These are phyloP conservation scores for Melikaiella ostensackeni DNA, from an alignment of 2,888 invertebrate species.

Conservation along the genomic window DNA sequence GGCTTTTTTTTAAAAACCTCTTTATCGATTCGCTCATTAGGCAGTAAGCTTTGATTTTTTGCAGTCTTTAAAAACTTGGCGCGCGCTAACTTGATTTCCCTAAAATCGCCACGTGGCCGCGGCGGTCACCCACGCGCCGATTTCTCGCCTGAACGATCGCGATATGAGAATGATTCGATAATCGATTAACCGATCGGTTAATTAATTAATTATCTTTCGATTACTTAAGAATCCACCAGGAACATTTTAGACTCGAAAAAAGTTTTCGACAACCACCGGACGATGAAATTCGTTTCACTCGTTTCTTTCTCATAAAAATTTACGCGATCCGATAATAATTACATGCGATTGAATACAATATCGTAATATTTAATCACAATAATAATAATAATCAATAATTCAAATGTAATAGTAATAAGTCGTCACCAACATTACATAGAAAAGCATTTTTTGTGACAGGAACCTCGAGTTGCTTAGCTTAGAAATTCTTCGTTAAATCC, in stretches of 20 bases:
- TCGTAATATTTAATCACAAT: conserved; percentile 66
- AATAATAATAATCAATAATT: conserved; percentile 62
- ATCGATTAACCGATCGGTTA: conserved; percentile 26
- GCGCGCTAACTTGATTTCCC: conserved; percentile 31
- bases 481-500: conserved; percentile 64
- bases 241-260: conserved; percentile 26
- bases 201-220: background rate
- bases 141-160: conserved; percentile 24
- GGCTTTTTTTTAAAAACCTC: background rate
- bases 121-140: background rate
- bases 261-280: conserved; percentile 26
- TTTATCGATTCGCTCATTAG: conserved; percentile 23
- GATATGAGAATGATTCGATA: conserved; percentile 30
- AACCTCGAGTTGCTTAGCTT: conserved; percentile 75
- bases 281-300: conserved; percentile 8
- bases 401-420: conserved; percentile 72
- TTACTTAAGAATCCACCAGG: conserved; percentile 22
- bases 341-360: conserved; percentile 68
- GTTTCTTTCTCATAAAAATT: conserved; percentile 43
- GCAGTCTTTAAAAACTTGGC: conserved; percentile 37
- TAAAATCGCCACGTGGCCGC: background rate
- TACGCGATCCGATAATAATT: conserved; percentile 54
- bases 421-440: conserved; percentile 72
- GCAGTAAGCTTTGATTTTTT: conserved; percentile 5
- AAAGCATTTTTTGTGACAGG: conserved; percentile 74